phyloP scores from a whole-genome alignment of 2,797 vertebrate species.

The Pseudochirops cupreus region DNA sequence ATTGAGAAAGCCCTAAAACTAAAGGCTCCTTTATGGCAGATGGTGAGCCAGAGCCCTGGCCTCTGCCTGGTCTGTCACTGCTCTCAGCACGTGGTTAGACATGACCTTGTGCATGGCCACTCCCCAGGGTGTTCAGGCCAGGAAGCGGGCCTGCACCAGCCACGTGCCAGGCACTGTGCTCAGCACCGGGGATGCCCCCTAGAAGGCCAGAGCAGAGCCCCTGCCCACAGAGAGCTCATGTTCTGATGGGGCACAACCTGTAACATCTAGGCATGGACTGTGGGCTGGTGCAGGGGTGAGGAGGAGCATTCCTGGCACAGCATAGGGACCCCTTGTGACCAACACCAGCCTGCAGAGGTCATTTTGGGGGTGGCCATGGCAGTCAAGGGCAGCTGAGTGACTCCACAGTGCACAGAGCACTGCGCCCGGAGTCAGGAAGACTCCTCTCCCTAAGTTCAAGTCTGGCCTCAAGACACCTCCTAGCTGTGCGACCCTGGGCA shows the following conservation, averaged over 20 bases:
- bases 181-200: neutral
- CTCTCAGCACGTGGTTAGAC: slow-evolving; percentile 79
- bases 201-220: neutral
- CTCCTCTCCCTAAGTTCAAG: neutral
- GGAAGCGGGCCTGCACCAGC: too few relatives aligned
- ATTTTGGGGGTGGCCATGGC: neutral
- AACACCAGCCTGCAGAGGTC: neutral
- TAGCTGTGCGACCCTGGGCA: neutral
- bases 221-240: neutral
- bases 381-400: too few relatives aligned
- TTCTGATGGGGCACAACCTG: too few relatives aligned
- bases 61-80: slow-evolving; percentile 67
- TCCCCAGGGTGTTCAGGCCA: slow-evolving; percentile 66
- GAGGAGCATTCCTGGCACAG: neutral
- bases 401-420: neutral
- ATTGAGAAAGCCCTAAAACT: neutral
- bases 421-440: neutral
- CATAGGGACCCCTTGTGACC: too few relatives aligned
- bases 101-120: slow-evolving; percentile 75
- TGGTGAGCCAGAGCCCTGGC: slow-evolving; percentile 37
- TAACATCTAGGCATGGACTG: too few relatives aligned
- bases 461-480: neutral
- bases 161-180: neutral
- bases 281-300: neutral
- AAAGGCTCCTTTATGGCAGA: neutral